phyloP scores from a whole-genome alignment of 2,113 vertebrate species.

The Xenus cinereus region DNA sequence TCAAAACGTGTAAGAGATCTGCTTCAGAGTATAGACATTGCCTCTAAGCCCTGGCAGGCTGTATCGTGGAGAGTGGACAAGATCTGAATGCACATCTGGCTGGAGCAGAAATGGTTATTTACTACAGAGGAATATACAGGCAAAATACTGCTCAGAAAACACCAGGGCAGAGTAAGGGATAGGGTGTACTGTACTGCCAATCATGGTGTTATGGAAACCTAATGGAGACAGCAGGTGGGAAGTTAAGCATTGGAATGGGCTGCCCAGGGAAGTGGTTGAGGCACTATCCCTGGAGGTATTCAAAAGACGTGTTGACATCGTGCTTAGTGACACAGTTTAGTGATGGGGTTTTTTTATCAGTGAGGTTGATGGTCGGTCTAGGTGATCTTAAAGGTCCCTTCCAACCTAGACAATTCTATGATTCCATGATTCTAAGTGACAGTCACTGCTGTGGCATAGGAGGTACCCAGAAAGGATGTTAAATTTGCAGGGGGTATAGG shows the following conservation, averaged over 20 bases:
- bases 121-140: not conserved
- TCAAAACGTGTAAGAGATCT: not conserved
- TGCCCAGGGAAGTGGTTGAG: too few species aligned
- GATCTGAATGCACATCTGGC: not conserved
- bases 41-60: not conserved
- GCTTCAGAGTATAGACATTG: not conserved
- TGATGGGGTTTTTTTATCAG: too few species aligned
- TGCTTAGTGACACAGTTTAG: too few species aligned
- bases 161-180: not conserved
- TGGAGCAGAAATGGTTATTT: not conserved
- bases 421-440: not conserved
- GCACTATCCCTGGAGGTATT: too few species aligned
- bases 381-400: too few species aligned
- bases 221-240: not conserved
- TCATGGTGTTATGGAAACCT: accelerated
- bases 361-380: too few species aligned
- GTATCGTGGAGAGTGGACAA: not conserved
- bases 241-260: not conserved
- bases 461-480: not conserved
- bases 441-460: not conserved
- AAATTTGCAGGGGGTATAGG: not conserved
- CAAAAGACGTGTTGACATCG: too few species aligned
- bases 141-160: not conserved
- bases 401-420: too few species aligned
- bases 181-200: not conserved